phyloP scores from a whole-genome alignment of 92 coral and sea anemone species.

The Epizoanthus ramosus region DNA sequence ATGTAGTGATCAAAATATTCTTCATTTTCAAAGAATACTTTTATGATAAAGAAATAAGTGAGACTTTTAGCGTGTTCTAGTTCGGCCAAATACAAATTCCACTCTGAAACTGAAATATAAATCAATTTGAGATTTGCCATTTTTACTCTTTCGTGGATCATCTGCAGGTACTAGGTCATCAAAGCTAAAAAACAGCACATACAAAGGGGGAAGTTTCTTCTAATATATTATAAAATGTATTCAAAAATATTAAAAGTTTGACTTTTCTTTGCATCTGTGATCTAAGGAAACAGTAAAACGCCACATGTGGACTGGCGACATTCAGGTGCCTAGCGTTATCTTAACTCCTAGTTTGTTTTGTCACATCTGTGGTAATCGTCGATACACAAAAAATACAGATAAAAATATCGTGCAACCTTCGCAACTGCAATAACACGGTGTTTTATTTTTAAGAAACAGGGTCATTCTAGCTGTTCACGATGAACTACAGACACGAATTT shows the following conservation, averaged over 20 bases:
- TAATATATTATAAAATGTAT: background rate
- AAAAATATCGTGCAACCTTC: background rate
- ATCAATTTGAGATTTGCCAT: background rate
- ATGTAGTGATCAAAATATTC: background rate
- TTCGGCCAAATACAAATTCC: too few species aligned
- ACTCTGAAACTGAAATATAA: background rate
- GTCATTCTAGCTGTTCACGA: too few species aligned
- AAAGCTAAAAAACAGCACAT: background rate
- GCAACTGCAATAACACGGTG: background rate
- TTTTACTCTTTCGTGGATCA: background rate
- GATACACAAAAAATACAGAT: background rate
- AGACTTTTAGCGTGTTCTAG: background rate
- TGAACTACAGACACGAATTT: background rate
- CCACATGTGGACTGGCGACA: slow-evolving; percentile 26
- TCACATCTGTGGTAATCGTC: slow-evolving; percentile 30
- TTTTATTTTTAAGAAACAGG: too few species aligned
- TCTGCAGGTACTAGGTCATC: slow-evolving; percentile 8
- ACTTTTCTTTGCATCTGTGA: slow-evolving; percentile 36
- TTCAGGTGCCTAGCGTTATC: slow-evolving; percentile 7
- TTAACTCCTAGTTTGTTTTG: slow-evolving; percentile 5
- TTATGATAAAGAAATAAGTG: background rate
- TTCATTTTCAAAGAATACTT: slow-evolving; percentile 2
- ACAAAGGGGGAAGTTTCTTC: background rate
- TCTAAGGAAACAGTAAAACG: slow-evolving; percentile 22
- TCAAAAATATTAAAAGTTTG: slow-evolving; percentile 2